These are phyloP conservation scores for Gambusia holbrooki DNA, from an alignment of 2,113 vertebrate genomes.

Conservation along the genomic window DNA sequence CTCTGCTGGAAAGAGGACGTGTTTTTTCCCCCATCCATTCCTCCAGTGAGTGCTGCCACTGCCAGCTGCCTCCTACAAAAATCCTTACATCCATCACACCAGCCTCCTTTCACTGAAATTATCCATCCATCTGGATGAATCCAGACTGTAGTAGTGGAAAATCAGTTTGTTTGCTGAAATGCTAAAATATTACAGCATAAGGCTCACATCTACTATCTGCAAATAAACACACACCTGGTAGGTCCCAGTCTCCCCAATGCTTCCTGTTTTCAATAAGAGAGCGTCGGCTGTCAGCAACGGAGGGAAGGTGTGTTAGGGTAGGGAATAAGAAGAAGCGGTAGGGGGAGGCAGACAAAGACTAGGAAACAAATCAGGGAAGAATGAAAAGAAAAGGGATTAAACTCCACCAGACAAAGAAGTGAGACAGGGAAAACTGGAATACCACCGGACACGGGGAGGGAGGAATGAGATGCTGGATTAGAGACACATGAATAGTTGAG, in stretches of 20 bases:
- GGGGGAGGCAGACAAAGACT: constrained; percentile 34
- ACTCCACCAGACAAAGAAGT: constrained; percentile 16
- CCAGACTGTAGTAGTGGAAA: constrained; percentile 18
- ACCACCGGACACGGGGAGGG: constrained; percentile 14
- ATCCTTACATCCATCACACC: constrained; percentile 7
- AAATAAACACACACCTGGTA: constrained; percentile 37
- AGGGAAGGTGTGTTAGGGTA: not conserved
- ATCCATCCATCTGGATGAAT: constrained; percentile 21
- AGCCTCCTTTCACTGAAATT: constrained; percentile 12
- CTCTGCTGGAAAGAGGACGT: constrained; percentile 9
- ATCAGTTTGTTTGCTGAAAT: constrained; percentile 52
- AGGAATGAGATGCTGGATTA: constrained; percentile 44
- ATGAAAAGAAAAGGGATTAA: constrained; percentile 9
- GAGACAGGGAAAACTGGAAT: not conserved
- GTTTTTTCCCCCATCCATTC: constrained; percentile 34
- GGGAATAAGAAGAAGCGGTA: constrained; percentile 1
- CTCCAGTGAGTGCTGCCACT: constrained; percentile 42
- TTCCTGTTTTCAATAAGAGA: constrained; percentile 47
- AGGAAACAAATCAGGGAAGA: not conserved
- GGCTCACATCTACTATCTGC: constrained; percentile 28
- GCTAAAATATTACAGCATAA: constrained; percentile 38
- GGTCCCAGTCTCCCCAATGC: constrained; percentile 44
- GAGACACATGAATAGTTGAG: constrained; percentile 43
- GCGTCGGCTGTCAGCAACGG: not conserved
- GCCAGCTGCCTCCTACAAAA: constrained; percentile 30